Evolutionary conservation across 2,888 invertebrate species (phyloP), one percentile per base, ranked within the genome.

Genomic region (Cenopis cana): DNA sequence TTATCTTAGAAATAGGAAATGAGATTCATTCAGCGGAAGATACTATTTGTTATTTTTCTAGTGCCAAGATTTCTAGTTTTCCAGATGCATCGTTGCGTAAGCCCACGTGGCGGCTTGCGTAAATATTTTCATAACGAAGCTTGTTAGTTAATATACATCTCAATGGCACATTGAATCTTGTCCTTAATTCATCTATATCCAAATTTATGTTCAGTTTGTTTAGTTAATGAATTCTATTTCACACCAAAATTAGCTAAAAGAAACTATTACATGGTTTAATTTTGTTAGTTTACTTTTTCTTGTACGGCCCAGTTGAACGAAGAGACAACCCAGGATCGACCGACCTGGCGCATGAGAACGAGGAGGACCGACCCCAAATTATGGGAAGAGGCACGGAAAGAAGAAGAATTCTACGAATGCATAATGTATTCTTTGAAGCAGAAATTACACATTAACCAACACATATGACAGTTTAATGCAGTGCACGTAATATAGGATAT

Each of bases 1-100:
- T 54, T 24, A 24, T 24, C 17, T 36, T 62, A 36, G 50, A 5
- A 4, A 12, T 18, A 49, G 52, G 20, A 20, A 62, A 62, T 49
- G 20, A 12, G 5, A 36, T 18, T 50, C 33, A 18, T 36, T 36
- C 52, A 62, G 20, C 64, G 52, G 38, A 54, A 64, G 52, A 24
- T n/a, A 18, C 33, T 36, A 20, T 41, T 38, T 64, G 52, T 54
- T 54, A 12, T 54, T 2, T 24, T 20, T n/a, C 11, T 52, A 38
- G 36, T 54, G 64, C 24, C 54, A 64, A 54, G n/a, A 36, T 38
- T 10, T 20, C n/a, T n/a, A n/a, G n/a, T n/a, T n/a, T n/a, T 11
- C 14, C 38, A 18, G 2, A 24, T 38, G 20, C 5, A n/a, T 14
- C 14, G 41, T 46, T 46, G 50, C 33, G 18, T 36, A 52, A 52